phyloP scores from a whole-genome alignment of 2,888 invertebrate genomes.

The Lacanobia wlatinum region DNA sequence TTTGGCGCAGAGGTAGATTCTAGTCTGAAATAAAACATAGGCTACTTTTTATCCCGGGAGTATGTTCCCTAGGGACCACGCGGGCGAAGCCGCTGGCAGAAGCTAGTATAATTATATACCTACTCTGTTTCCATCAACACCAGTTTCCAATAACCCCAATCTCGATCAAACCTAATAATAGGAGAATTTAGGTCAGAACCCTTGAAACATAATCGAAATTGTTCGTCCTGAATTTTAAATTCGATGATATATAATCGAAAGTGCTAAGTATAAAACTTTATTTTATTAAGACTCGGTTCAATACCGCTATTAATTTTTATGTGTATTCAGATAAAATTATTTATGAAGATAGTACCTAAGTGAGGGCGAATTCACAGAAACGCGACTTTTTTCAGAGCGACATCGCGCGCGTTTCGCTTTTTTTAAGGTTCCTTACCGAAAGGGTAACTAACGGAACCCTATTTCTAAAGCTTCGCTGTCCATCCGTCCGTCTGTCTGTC shows the following conservation, averaged over 20 bases:
- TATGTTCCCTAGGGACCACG: no score
- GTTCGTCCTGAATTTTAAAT: slow-evolving; percentile 2
- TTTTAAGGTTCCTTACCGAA: no score
- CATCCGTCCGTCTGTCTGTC: no score
- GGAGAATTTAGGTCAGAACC: slow-evolving; percentile 13
- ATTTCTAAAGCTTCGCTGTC: no score
- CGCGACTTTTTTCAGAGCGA: not conserved
- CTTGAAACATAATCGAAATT: slow-evolving; percentile 6
- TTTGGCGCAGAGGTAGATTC: no score
- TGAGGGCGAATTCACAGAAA: not conserved
- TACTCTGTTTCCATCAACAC: not conserved
- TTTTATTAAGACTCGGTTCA: not conserved
- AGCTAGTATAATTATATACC: not conserved
- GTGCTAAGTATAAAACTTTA: slow-evolving; percentile 6
- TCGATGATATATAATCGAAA: not conserved
- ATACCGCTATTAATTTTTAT: not conserved
- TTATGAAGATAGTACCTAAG: not conserved
- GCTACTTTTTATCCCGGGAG: no score
- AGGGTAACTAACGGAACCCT: no score
- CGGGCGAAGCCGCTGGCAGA: not conserved
- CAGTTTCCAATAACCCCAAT: not conserved
- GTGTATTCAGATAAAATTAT: slow-evolving; percentile 2
- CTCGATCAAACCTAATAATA: not conserved
- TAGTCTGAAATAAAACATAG: no score
- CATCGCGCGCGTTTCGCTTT: not conserved